These are phyloP conservation scores for Actinopyga echinites DNA, from an alignment of 53 echinoderm and acorn worm species.

Conservation along the genomic window DNA sequence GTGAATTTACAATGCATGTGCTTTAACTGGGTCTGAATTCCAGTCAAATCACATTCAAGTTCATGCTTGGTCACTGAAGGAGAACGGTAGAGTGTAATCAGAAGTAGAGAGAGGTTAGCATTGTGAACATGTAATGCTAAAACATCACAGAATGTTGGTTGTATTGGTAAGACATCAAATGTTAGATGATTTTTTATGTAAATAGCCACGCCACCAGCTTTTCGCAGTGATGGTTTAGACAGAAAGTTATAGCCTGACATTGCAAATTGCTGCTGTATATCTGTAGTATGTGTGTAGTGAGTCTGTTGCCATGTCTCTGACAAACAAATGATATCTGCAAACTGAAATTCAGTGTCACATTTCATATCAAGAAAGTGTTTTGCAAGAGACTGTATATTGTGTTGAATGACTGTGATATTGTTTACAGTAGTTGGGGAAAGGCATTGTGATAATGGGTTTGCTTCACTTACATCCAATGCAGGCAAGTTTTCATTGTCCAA, in stretches of 20 bases:
- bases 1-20: not conserved
- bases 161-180: not conserved
- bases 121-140: not conserved
- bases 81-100: not conserved
- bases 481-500: not conserved
- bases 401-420: not conserved
- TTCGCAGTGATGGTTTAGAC: not conserved
- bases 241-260: not conserved
- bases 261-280: no score
- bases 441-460: no score
- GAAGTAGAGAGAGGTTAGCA: not conserved
- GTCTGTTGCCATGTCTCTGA: not conserved
- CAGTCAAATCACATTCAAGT: not conserved
- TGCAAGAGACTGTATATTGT: conserved; percentile 29
- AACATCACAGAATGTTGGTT: not conserved
- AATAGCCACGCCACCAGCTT: conserved; percentile 34
- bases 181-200: not conserved
- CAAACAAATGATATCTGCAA: conserved; percentile 33
- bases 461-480: no score
- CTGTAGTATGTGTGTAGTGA: not conserved
- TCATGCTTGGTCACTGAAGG: no score
- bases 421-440: no score
- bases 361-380: conserved; percentile 8
- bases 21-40: not conserved
- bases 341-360: not conserved